Evolutionary conservation across 2,797 vertebrate species (phyloP), one percentile per base, ranked within the genome.

Genomic region (Tolypeutes matacus): DNA sequence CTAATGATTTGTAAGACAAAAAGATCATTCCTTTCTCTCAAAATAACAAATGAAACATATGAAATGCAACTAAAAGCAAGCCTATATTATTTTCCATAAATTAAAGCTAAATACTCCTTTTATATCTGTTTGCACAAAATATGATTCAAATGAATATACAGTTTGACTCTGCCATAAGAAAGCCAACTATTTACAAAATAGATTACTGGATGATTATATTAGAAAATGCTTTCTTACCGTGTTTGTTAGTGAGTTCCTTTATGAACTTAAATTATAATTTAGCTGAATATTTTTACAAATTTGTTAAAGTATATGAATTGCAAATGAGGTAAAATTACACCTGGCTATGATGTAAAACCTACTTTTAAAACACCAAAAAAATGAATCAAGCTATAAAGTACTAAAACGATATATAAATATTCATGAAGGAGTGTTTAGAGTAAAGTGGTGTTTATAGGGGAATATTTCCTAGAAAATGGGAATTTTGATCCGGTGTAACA

Each of bases 351-450:
- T 69, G 7, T 69, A 81, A 89, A 75, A 81, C 2, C 20, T 85
- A 62, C 60, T 81, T 81, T 69, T n/a, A 92, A 94, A 94, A 21
- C 49, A 92, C 85, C 17, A n/a, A 78, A 78, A 78, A 81, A 88
- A 46, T 46, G 46, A 46, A 46, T 8, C 46, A 46, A 46, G 46
- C 9, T 46, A 46, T 46, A 46, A 46, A 92, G 29, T 53, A 67
- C 34, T 69, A 94, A 85, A 85, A 75, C 14, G 75, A 31, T 23
- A 65, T 39, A 65, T 31, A 69, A 84, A 65, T 88, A 73, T 49
- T 91, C 12, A 94, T 77, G 39, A 53, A 70, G 27, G 23, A 92
- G 14, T 67, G 5, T 62, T 76, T 92, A 75, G 23, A 92, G 62
- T 94, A 96, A 67, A 8, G 20, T 70, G 39, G 18, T 80, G 4